phyloP scores from a whole-genome alignment of 2,797 vertebrate species.

The Sebastes aleutianus region DNA sequence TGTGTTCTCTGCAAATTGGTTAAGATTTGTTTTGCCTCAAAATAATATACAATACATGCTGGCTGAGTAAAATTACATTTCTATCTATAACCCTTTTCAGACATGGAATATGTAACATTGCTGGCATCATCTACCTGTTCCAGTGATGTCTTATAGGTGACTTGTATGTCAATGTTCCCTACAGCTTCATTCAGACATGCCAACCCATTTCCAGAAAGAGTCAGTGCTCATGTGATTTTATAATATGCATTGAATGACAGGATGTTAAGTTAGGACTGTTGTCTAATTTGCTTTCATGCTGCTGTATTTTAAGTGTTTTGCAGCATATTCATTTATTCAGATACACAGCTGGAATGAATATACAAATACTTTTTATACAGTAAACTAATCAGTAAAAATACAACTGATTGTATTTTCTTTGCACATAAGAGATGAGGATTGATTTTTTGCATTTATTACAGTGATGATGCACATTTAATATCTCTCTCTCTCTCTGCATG shows the following conservation, averaged over 20 bases:
- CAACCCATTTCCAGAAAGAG: not conserved
- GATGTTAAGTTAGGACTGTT: not conserved
- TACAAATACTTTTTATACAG: not conserved
- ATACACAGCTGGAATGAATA: not conserved
- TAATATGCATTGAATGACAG: not conserved
- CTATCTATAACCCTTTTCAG: not conserved
- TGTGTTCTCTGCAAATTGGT: not conserved
- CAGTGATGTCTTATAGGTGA: not conserved
- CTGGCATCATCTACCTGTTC: not conserved
- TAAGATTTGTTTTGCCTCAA: not conserved
- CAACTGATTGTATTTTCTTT: not conserved
- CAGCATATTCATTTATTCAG: not conserved
- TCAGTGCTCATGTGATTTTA: not conserved
- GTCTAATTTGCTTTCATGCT: not conserved
- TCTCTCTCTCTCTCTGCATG: not conserved
- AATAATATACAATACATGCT: not conserved
- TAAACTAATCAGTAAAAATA: not conserved
- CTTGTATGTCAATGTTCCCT: not conserved
- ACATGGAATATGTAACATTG: not conserved
- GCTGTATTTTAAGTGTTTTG: not conserved
- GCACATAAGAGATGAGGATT: not conserved
- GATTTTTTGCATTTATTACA: not conserved
- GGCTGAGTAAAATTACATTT: not conserved
- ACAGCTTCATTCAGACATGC: not conserved
- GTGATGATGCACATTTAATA: not conserved